These are phyloP conservation scores for Lasius fuliginosus DNA, from an alignment of 2,888 invertebrate species.

Conservation along the genomic window DNA sequence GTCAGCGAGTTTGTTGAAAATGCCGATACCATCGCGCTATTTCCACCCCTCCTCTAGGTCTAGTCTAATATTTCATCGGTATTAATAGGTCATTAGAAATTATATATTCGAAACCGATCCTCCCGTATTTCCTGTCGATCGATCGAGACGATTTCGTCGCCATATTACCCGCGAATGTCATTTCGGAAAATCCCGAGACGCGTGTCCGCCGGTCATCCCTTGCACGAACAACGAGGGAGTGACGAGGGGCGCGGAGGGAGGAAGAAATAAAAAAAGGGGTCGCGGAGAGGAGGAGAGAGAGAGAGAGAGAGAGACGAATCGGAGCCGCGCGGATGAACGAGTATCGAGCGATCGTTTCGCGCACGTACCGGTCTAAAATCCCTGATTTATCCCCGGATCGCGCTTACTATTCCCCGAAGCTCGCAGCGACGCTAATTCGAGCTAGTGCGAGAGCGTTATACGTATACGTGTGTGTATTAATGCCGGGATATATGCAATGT, in stretches of 20 bases:
- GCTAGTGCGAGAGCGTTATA: slow-evolving; percentile 32
- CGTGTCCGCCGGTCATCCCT: slow-evolving; percentile 17
- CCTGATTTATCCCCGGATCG: slow-evolving; percentile 71
- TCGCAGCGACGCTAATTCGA: slow-evolving; percentile 51
- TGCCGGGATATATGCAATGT: slow-evolving; percentile 12
- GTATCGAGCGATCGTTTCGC: slow-evolving; percentile 68
- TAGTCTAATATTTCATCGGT: slow-evolving; percentile 40
- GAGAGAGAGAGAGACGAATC: slow-evolving; percentile 28
- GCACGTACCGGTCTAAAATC: slow-evolving; percentile 71
- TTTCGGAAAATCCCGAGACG: slow-evolving; percentile 44
- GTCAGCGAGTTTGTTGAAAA: slow-evolving; percentile 45
- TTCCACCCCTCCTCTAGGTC: slow-evolving; percentile 24
- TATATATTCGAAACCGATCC: neutral
- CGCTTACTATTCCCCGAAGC: slow-evolving; percentile 66
- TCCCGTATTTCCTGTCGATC: slow-evolving; percentile 8
- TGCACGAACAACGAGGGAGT: slow-evolving; percentile 39
- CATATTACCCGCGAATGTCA: slow-evolving; percentile 3
- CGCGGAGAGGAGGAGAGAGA: neutral
- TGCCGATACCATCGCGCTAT: slow-evolving; percentile 34
- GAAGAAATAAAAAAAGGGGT: neutral
- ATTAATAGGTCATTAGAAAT: slow-evolving; percentile 51
- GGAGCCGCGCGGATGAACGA: slow-evolving; percentile 49
- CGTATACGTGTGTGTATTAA: slow-evolving; percentile 49
- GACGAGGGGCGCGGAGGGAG: neutral
- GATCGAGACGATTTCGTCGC: slow-evolving; percentile 12